Evolutionary conservation across 92 coral and sea anemone genomes (phyloP), one percentile per base, ranked within the genome.

Genomic region (Blastomussa wellsi): DNA sequence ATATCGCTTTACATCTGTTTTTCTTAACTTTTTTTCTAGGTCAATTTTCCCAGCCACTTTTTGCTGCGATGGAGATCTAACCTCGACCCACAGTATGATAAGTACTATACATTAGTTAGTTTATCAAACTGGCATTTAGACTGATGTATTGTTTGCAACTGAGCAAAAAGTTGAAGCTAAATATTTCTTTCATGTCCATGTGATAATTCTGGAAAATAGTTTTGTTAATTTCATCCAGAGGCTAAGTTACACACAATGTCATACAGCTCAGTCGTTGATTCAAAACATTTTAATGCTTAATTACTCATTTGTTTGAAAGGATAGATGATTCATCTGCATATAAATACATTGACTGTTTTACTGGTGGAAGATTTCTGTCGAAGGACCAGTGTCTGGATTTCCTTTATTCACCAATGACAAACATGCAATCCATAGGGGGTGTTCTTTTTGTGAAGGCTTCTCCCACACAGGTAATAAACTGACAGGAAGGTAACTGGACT

Each of bases 31-130:
- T 51, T 44, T 70, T 86, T 53, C 12, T 72, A 95, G 98, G 94
- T 95, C 17, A 95, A 95, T 80, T 92, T 93, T 83, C 98, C 98
- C 29, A 82, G 88, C 73, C 98, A 95, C 82, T 95, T 95, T 83
- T 83, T 95, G 83, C 67, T 95, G 59, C 85, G 98, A 31, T 95
- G 97, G 90, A 87, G 82, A 75, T 79, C 89, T n/a, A 85, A 82
- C 79, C 68, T 71, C 72, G 92, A 85, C 36, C 79, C 89, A 49
- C 75, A 85, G 95, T 90, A 83, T 32, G 84, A 67, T 14, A 36
- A n/a, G n/a, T n/a, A n/a, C n/a, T 1, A 47, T 44, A 37, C 29
- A 24, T 24, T 8, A 70, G 24, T 15, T 36, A 28, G n/a, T 68
- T 3, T 41, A 7, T 41, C 4, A 41, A 3, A 41, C 7, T 41